Evolutionary conservation across 2,113 vertebrate species (phyloP).

Genomic region (Plecotus auritus): DNA sequence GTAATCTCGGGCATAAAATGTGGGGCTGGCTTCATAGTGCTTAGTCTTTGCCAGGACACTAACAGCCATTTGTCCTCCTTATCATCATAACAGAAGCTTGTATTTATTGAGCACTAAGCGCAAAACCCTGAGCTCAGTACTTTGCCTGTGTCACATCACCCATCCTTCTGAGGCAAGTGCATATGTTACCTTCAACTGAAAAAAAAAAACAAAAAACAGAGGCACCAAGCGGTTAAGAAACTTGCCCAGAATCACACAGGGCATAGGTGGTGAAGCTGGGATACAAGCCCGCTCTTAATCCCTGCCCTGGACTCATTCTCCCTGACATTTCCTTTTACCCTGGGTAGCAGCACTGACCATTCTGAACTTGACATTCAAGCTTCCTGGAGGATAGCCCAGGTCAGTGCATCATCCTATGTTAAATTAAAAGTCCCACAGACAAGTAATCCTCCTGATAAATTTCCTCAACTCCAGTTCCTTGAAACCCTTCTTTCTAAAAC

Average conservation of each 20-base stretch:
- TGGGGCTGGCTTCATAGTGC: too few species aligned
- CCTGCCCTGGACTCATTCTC: accelerated
- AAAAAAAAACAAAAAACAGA: neutral
- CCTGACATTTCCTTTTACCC: neutral
- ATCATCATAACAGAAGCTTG: neutral
- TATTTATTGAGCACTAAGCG: neutral
- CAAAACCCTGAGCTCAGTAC: neutral
- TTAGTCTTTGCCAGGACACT: neutral
- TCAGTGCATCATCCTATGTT: neutral
- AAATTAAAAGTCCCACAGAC: neutral
- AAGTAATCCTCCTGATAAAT: neutral
- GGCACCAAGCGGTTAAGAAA: neutral
- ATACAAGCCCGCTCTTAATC: neutral
- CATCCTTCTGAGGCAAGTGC: neutral
- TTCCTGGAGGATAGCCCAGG: neutral
- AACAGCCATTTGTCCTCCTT: neutral
- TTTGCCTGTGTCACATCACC: accelerated
- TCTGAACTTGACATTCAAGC: neutral
- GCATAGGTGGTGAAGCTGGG: neutral
- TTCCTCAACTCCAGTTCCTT: neutral
- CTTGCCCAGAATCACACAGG: neutral
- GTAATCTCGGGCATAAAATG: neutral
- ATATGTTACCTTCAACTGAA: neutral
- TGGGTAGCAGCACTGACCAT: neutral
- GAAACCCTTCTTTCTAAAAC: neutral